Evolutionary conservation across 2,888 invertebrate genomes (phyloP).

Genomic region (Campoplex nolae): DNA sequence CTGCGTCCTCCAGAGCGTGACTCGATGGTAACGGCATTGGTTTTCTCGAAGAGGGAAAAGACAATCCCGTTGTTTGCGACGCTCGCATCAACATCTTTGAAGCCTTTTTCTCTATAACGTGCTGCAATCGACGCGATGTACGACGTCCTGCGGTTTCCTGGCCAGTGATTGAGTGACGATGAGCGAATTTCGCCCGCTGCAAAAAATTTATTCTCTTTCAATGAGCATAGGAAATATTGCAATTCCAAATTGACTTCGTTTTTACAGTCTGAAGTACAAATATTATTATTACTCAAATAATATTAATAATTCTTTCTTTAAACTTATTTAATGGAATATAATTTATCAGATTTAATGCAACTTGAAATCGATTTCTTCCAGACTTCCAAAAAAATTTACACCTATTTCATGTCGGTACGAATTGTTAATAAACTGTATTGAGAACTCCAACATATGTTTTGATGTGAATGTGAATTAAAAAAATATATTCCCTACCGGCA

Average conservation of each 20-base stretch:
- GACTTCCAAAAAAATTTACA: neutral
- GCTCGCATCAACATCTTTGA: slow-evolving; percentile 93
- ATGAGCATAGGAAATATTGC: no score
- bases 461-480: neutral
- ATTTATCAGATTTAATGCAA: neutral
- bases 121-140: slow-evolving; percentile 93
- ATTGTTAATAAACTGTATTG: neutral
- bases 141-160: slow-evolving; percentile 91
- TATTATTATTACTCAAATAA: no score
- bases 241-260: no score
- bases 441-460: no score
- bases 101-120: slow-evolving; percentile 90
- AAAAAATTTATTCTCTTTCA: neutral
- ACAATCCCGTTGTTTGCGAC: slow-evolving; percentile 92
- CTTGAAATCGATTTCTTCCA: neutral
- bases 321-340: neutral
- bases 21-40: slow-evolving; percentile 83
- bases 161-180: slow-evolving; percentile 85
- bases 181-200: slow-evolving; percentile 89
- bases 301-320: neutral
- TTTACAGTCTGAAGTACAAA: neutral
- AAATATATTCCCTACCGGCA: slow-evolving; percentile 85
- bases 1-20: slow-evolving; percentile 80
- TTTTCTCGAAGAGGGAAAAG: slow-evolving; percentile 88
- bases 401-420: neutral